Evolutionary conservation across 2,888 invertebrate species (phyloP).

Genomic region (Tetrapedia diversipes): DNA sequence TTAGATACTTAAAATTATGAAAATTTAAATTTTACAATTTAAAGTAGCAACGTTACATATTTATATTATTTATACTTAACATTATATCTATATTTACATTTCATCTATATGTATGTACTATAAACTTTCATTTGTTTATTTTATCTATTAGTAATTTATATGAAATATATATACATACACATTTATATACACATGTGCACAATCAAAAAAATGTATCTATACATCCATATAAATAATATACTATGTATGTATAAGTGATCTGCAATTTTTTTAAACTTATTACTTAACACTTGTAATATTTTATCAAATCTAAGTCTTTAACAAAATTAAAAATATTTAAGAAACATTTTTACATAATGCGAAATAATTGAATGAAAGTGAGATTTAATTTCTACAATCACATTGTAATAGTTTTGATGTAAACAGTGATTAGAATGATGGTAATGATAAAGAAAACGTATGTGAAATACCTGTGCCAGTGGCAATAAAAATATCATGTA

Average conservation of each 20-base stretch:
- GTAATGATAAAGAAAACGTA: conserved; percentile 27
- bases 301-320: conserved; percentile 18
- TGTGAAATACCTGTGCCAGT: conserved; percentile 49
- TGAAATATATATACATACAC: conserved; percentile 5
- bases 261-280: conserved; percentile 26
- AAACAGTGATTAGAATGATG: conserved; percentile 23
- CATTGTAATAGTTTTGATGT: conserved; percentile 17
- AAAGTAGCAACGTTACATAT: not conserved
- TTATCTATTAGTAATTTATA: not conserved
- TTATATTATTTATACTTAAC: not conserved
- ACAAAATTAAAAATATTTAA: conserved; percentile 16
- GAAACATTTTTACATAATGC: conserved; percentile 20
- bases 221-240: conserved; percentile 9
- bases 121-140: too few species aligned
- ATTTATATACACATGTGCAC: conserved; percentile 20
- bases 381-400: conserved; percentile 29
- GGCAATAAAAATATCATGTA: conserved; percentile 64
- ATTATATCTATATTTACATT: conserved; percentile 9
- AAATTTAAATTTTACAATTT: not conserved
- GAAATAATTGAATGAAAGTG: conserved; percentile 44
- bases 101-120: not conserved
- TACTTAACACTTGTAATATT: conserved; percentile 12
- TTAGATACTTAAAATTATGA: not conserved
- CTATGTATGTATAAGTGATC: conserved; percentile 22
- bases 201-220: conserved; percentile 13